Evolutionary conservation across 2,797 vertebrate species (phyloP), one percentile per base, ranked within the genome.

Genomic region (Loriculus beryllinus): DNA sequence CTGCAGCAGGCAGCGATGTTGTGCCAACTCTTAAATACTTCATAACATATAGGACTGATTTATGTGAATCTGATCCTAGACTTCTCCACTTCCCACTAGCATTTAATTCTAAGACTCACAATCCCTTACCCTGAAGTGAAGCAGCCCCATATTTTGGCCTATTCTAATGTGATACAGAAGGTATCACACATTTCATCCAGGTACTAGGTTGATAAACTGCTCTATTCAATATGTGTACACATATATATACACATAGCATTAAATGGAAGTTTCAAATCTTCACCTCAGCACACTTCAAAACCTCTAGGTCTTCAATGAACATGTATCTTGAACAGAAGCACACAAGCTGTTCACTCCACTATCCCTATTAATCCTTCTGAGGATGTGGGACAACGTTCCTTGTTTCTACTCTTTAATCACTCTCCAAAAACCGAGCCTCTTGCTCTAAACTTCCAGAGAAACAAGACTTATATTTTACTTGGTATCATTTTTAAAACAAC

Each of bases 401-500:
- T 68, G 42, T 42, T 80, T 80, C 35, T 65, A 22, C 5, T 70
- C 60, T 91, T 90, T 94, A 74, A 88, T 29, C 2, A 0, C 39
- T 52, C 57, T 93, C 89, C 71, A 83, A 92, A 94, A 91, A 68
- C 9, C 0, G 0, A 94, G 82, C n/a, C 52, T 90, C 45, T 71
- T 62, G 47, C 40, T 80, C 68, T 45, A 37, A 86, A 45, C 68
- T 93, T 94, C 81, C 67, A 85, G 68, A 82, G 43, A 92, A 95
- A 85, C 48, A 88, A 28, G 25, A 45, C 77, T 76, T 70, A 4
- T 49, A 60, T 92, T 96, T 90, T 88, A 84, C 56, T 93, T 94
- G 71, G 83, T 94, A 86, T 74, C 18, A 39, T 74, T 93, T 90
- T 87, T 64, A 71, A 95, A 92, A 90, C 68, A 92, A 93, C 86